phyloP scores from a whole-genome alignment of 2,797 vertebrate species.

The Coregonus suidteri region DNA sequence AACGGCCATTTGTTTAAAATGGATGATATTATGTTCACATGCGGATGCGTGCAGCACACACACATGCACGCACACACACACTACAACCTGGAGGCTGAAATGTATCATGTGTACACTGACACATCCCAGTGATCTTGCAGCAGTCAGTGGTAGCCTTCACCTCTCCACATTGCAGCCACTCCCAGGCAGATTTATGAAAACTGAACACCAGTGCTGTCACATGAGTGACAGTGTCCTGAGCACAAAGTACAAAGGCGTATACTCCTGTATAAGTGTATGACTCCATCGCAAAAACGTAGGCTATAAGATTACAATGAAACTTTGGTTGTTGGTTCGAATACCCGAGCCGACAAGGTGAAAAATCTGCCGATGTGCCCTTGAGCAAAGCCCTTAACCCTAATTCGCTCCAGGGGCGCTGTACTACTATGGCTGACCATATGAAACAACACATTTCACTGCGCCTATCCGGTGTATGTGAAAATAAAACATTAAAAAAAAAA shows the following conservation, averaged over 20 bases:
- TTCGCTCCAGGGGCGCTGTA: too few relatives aligned
- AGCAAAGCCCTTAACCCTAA: too few relatives aligned
- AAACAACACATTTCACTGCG: too few relatives aligned
- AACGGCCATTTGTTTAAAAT: background rate
- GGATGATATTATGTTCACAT: background rate
- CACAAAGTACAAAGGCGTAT: constrained; percentile 20
- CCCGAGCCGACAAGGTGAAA: too few relatives aligned
- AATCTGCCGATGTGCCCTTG: too few relatives aligned
- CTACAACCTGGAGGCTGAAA: background rate
- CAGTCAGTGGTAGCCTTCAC: constrained; percentile 30
- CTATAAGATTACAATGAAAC: background rate
- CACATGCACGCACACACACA: background rate
- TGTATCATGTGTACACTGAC: background rate
- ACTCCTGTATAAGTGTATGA: background rate
- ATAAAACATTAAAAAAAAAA: too few relatives aligned
- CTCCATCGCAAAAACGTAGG: background rate
- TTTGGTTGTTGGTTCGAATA: too few relatives aligned
- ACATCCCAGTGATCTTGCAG: constrained; percentile 12
- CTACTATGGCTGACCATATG: too few relatives aligned
- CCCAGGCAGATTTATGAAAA: constrained; percentile 58
- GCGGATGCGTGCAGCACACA: background rate
- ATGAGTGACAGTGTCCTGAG: constrained; percentile 7
- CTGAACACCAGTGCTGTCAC: constrained; percentile 24
- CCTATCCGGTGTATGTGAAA: too few relatives aligned
- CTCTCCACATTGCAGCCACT: constrained; percentile 39